Percentiles rank a stretch among this genome's conserved stretches.
These are phyloP conservation scores for Sphenopsis melanotis DNA, from an alignment of 2,797 vertebrate genomes.

Conservation along the genomic window DNA sequence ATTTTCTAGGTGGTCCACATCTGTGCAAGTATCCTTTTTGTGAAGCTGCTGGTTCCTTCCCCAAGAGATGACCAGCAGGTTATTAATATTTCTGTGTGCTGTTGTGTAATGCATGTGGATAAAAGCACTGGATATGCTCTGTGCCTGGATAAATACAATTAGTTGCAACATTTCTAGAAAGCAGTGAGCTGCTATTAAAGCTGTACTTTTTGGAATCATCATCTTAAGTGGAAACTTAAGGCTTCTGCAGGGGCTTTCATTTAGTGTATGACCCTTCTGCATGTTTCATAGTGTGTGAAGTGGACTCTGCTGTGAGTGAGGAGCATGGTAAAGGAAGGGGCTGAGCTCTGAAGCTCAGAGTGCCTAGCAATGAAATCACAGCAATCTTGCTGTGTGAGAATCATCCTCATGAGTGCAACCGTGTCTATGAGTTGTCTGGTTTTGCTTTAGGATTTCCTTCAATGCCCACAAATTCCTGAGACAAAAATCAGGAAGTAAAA, in stretches of 20 bases:
- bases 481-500: background rate
- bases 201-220: background rate
- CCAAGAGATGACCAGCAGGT: background rate
- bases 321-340: background rate
- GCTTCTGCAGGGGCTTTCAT: background rate
- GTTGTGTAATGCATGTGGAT: background rate
- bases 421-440: background rate
- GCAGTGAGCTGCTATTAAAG: background rate
- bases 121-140: background rate
- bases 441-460: background rate
- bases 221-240: background rate
- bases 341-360: background rate
- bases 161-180: background rate
- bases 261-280: background rate
- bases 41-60: background rate
- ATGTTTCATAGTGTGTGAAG: background rate
- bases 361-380: background rate
- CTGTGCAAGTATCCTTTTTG: background rate
- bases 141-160: background rate
- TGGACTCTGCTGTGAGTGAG: background rate
- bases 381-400: background rate
- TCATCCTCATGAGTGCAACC: fast-evolving
- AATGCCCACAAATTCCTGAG: background rate
- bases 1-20: background rate
- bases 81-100: background rate